Conservation (phyloP, 2,113 vertebrate species). For the Sinosuthora webbiana region DNA sequence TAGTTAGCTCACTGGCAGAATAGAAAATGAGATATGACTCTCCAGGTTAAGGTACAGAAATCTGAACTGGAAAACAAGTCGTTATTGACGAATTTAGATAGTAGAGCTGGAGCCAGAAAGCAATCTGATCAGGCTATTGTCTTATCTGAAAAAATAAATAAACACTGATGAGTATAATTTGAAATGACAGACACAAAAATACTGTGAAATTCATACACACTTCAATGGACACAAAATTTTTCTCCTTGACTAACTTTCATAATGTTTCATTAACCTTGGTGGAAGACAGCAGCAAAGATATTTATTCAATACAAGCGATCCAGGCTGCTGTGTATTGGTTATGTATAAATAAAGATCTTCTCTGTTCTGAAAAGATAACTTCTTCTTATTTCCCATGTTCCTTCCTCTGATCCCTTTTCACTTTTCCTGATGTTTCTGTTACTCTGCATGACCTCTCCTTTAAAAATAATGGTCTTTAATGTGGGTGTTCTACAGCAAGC, state of each 20-base stretch:
- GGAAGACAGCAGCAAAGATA: neutral
- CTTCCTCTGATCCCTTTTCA: neutral
- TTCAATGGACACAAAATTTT: constrained; percentile 22
- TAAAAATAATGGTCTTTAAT: neutral
- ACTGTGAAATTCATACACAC: constrained; percentile 35
- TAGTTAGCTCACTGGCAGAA: neutral
- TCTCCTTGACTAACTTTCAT: constrained; percentile 36
- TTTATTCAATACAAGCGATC: neutral
- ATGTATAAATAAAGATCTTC: neutral
- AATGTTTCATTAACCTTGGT: constrained; percentile 43
- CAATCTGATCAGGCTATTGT: neutral
- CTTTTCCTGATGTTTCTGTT: neutral
- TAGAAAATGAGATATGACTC: neutral
- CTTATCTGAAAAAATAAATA: constrained; percentile 8
- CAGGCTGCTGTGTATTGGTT: neutral
- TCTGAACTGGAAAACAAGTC: neutral
- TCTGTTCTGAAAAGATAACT: neutral
- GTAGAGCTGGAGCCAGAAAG: neutral
- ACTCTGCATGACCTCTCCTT: neutral
- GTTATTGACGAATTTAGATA: neutral
- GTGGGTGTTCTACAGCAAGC: neutral
- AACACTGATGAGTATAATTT: neutral
- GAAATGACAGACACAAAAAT: constrained; percentile 44
- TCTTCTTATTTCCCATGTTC: neutral
- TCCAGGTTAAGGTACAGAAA: neutral